Conservation (phyloP, 2,888 invertebrate species). For the Acleris laterana region DNA sequence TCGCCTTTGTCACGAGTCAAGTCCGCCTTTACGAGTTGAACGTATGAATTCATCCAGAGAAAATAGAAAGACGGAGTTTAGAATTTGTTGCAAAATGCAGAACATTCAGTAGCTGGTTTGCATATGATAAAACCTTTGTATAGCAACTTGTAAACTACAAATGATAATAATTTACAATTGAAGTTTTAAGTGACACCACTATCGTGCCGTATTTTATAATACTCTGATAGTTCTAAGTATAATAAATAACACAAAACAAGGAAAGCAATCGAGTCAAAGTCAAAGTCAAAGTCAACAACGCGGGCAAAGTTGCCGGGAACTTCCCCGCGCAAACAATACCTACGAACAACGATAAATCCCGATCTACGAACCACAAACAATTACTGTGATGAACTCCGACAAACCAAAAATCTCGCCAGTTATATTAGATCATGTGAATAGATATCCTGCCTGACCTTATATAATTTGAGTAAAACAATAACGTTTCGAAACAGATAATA, state of each 20-base stretch:
- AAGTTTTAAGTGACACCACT: conserved; percentile 24
- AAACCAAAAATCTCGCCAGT: background rate
- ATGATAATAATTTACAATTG: conserved; percentile 4
- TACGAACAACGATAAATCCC: conserved; percentile 19
- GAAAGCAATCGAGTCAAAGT: conserved; percentile 30
- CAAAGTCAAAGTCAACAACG: conserved; percentile 34
- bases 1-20: conserved; percentile 18
- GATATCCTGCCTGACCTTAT: background rate
- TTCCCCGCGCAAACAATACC: conserved; percentile 22
- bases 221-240: conserved; percentile 23
- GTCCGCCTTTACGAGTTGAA: conserved; percentile 8
- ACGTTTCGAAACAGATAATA: conserved; percentile 2
- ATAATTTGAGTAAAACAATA: background rate
- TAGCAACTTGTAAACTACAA: too few relatives aligned
- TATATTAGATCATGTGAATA: background rate
- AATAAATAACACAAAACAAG: conserved; percentile 25
- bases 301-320: conserved; percentile 29
- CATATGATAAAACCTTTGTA: too few relatives aligned
- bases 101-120: too few relatives aligned
- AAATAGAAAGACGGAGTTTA: background rate
- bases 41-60: background rate
- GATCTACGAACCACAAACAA: conserved; percentile 18
- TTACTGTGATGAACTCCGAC: background rate
- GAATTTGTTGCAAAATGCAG: background rate
- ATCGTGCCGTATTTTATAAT: conserved; percentile 19